Evolutionary conservation across 2,797 vertebrate species (phyloP).

Genomic region (Bucorvus abyssinicus): DNA sequence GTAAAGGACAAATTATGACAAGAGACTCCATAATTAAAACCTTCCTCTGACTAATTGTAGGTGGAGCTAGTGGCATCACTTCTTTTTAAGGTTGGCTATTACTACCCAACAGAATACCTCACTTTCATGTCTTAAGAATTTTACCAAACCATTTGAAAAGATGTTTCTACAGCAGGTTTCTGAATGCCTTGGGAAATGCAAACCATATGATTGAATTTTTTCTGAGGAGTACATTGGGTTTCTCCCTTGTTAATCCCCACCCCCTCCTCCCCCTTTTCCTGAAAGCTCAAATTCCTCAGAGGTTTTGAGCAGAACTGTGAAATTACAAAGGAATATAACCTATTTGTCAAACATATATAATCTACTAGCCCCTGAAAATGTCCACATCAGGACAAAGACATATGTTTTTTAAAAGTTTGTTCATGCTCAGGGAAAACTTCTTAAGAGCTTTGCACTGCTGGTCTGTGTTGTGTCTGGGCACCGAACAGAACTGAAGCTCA

Average conservation of each 20-base stretch:
- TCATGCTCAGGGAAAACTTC: background rate
- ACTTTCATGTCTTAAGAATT: background rate
- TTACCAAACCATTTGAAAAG: background rate
- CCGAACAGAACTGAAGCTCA: background rate
- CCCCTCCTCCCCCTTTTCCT: background rate
- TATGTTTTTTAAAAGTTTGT: background rate
- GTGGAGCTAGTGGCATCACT: background rate
- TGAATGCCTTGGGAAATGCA: background rate
- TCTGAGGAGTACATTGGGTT: background rate
- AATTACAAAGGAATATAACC: background rate
- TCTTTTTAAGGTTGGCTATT: background rate
- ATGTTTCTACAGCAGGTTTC: background rate
- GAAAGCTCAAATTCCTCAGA: background rate
- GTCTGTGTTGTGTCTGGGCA: background rate
- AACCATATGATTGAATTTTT: background rate
- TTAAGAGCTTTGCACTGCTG: background rate
- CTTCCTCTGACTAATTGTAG: background rate
- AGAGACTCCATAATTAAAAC: background rate
- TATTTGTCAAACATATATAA: background rate
- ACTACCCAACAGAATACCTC: background rate
- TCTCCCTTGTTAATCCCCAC: background rate
- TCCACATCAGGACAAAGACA: background rate
- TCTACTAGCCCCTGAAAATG: background rate
- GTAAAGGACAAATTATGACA: background rate
- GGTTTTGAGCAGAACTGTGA: background rate